Evolutionary conservation across 37 sponge, comb jelly and placozoan genomes (phyloP).

Genomic region (Spongilla lacustris): DNA sequence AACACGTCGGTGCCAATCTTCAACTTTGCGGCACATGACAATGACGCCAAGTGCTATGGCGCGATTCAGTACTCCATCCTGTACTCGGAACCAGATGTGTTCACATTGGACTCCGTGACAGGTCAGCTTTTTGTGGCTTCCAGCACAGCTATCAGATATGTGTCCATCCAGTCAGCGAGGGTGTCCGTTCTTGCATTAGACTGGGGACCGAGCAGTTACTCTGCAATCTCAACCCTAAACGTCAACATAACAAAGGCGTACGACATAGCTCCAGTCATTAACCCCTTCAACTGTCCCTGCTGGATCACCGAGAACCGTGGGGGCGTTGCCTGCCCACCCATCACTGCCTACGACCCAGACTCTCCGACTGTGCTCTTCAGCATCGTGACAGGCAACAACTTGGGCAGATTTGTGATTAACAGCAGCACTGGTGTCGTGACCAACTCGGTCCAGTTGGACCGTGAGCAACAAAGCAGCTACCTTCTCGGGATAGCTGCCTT

Average conservation of each 20-base stretch:
- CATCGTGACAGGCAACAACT: slow-evolving; percentile 40
- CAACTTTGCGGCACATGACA: slow-evolving; percentile 65
- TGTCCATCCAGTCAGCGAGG: slow-evolving; percentile 19
- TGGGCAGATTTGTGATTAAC: slow-evolving; percentile 55
- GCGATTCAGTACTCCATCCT: slow-evolving; percentile 45
- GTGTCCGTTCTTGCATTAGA: slow-evolving; percentile 63
- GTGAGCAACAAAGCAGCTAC: slow-evolving; percentile 33
- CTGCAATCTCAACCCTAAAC: slow-evolving; percentile 31
- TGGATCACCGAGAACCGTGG: slow-evolving; percentile 52
- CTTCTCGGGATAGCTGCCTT: slow-evolving; percentile 18
- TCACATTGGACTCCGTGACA: slow-evolving; percentile 55
- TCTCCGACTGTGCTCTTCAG: slow-evolving; percentile 12
- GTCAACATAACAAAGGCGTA: slow-evolving; percentile 41
- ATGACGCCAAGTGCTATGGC: slow-evolving; percentile 60
- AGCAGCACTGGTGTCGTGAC: slow-evolving; percentile 46
- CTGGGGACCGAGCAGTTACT: not conserved
- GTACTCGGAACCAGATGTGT: slow-evolving; percentile 52
- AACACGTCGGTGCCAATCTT: slow-evolving; percentile 19
- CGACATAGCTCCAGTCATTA: slow-evolving; percentile 60
- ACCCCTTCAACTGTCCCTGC: slow-evolving; percentile 64
- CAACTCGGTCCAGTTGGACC: slow-evolving; percentile 4
- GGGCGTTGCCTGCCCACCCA: slow-evolving; percentile 23
- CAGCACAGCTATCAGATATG: slow-evolving; percentile 57
- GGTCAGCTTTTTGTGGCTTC: slow-evolving; percentile 51
- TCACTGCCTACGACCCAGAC: slow-evolving; percentile 64